Conservation (phyloP, 2,113 vertebrate species). For the Galeopterus variegatus region DNA sequence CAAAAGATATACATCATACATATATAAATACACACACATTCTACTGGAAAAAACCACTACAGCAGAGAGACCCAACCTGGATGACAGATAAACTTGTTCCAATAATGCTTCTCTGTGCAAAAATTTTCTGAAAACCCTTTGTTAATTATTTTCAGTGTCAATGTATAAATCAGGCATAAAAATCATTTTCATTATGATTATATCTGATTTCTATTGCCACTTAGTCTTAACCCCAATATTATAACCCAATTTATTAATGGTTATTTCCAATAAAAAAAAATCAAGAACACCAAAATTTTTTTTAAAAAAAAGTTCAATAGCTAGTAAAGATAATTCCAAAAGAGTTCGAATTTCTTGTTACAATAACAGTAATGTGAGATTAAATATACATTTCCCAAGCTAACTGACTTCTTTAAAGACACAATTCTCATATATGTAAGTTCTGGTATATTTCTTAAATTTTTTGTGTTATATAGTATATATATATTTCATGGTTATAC, state of each 20-base stretch:
- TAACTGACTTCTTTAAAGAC: neutral
- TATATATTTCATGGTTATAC: neutral
- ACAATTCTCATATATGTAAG: neutral
- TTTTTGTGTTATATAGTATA: neutral
- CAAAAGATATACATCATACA: neutral
- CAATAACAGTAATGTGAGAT: neutral
- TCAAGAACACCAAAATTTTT: neutral
- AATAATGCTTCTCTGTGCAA: neutral
- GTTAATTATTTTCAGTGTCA: neutral
- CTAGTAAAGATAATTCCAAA: neutral
- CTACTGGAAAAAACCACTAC: neutral
- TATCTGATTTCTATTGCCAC: neutral
- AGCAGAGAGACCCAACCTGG: neutral
- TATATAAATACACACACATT: neutral
- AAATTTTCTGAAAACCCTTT: constrained; percentile 9
- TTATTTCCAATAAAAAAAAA: neutral
- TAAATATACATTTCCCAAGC: neutral
- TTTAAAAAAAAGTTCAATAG: neutral
- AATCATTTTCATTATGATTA: neutral
- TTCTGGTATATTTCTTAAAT: neutral
- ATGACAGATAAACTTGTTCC: neutral
- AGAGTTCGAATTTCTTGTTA: constrained; percentile 14
- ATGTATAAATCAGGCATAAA: constrained; percentile 1
- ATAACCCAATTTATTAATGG: neutral
- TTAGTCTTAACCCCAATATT: neutral